These are phyloP conservation scores for Campopleginae sp. DNA, from an alignment of 2,888 invertebrate species.

Conservation along the genomic window DNA sequence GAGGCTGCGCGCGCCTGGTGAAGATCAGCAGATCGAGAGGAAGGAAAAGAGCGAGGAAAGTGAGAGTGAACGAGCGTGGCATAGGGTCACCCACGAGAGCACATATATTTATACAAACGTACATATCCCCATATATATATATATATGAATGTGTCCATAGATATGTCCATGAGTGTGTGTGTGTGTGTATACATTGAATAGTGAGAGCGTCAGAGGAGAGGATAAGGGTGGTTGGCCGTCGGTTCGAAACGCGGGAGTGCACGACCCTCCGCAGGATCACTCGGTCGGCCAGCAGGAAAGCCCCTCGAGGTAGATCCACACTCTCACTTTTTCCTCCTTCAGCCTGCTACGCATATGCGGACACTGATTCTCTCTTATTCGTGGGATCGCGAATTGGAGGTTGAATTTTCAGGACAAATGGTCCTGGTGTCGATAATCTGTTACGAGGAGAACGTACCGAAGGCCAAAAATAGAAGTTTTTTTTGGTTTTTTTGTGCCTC, in stretches of 20 bases:
- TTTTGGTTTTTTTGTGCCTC: constrained; percentile 32
- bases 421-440: constrained; percentile 77
- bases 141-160: constrained; percentile 18
- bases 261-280: constrained; percentile 64
- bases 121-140: background rate
- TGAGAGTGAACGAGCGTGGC: constrained; percentile 59
- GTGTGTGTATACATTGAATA: background rate
- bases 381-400: constrained; percentile 7
- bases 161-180: background rate
- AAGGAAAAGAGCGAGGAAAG: constrained; percentile 57
- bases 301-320: constrained; percentile 52
- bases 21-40: constrained; percentile 44
- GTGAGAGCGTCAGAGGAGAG: constrained; percentile 32
- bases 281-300: constrained; percentile 42
- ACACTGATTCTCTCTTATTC: constrained; percentile 55
- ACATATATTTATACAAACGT: background rate
- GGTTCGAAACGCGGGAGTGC: constrained; percentile 62
- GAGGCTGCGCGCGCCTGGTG: constrained; percentile 51
- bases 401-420: constrained; percentile 70
- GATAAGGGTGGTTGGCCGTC: constrained; percentile 59
- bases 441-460: constrained; percentile 68
- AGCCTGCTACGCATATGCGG: constrained; percentile 45
- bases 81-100: constrained; percentile 35
- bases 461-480: constrained; percentile 35
- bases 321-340: constrained; percentile 67